phyloP scores from a whole-genome alignment of 2,888 invertebrate species.

The Noctuana brunneofusca region DNA sequence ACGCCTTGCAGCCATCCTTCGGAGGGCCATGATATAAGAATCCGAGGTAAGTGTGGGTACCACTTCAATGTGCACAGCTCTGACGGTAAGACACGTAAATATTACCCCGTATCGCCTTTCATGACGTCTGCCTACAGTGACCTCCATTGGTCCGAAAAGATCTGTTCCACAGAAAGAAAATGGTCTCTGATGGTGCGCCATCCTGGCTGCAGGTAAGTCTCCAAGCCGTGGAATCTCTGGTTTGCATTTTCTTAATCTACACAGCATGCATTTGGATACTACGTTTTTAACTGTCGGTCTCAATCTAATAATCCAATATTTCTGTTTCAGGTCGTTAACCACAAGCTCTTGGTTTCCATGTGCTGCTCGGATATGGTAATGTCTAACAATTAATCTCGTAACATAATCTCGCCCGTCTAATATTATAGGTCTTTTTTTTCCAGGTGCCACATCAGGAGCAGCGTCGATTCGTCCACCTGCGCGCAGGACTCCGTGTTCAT shows the following conservation, averaged over 20 bases:
- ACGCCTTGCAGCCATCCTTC: constrained; percentile 38
- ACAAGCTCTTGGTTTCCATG: constrained; percentile 8
- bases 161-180: constrained; percentile 42
- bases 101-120: constrained; percentile 41
- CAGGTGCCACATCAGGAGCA: background rate
- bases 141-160: constrained; percentile 42
- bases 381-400: background rate
- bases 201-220: constrained; percentile 40
- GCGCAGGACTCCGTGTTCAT: constrained; percentile 3
- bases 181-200: constrained; percentile 40
- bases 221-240: constrained; percentile 40
- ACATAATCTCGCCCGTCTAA: constrained; percentile 3
- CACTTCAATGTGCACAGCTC: constrained; percentile 38
- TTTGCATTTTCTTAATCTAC: constrained; percentile 34
- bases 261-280: constrained; percentile 38
- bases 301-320: constrained; percentile 14
- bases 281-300: constrained; percentile 39
- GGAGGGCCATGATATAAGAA: constrained; percentile 24
- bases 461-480: constrained; percentile 5
- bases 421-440: constrained; percentile 5
- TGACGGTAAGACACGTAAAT: constrained; percentile 42
- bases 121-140: constrained; percentile 36
- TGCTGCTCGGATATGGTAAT: constrained; percentile 4
- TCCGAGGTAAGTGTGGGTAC: constrained; percentile 22
- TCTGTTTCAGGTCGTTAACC: constrained; percentile 11